A percentile compares a stretch with the other conserved stretches of the same genome.
Conservation (phyloP, 2,113 vertebrate species). For the Zosterops pallidus region DNA sequence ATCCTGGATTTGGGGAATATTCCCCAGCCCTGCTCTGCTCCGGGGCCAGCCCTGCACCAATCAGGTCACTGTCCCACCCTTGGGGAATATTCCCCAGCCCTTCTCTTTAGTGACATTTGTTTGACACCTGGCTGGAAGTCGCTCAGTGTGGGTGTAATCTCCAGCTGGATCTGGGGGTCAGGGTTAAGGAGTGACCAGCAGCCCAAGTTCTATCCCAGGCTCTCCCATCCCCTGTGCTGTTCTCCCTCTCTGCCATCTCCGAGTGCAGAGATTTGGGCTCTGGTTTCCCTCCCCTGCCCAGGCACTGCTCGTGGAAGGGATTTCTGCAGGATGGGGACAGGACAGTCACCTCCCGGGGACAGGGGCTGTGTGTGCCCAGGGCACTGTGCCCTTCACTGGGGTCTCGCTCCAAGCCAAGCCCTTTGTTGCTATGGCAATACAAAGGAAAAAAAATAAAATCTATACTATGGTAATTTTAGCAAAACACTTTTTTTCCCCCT, state of each 20-base stretch:
- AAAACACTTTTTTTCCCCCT: background rate
- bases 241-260: background rate
- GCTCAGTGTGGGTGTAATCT: background rate
- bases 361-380: background rate
- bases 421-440: constrained; percentile 45
- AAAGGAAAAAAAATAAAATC: background rate
- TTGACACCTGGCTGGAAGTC: background rate
- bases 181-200: background rate
- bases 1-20: background rate
- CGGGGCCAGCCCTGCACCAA: background rate
- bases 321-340: background rate
- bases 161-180: background rate
- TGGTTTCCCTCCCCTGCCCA: background rate
- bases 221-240: background rate
- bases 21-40: background rate
- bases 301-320: background rate
- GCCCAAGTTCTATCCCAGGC: background rate
- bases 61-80: rapidly evolving
- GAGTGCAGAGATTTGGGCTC: background rate
- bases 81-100: rapidly evolving
- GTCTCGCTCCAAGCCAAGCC: background rate
- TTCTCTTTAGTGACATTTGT: background rate
- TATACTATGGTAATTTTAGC: constrained; percentile 35
- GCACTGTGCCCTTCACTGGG: background rate
- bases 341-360: background rate